Conservation (phyloP, 2,888 invertebrate genomes). For the Hypselothyrea guttata region DNA sequence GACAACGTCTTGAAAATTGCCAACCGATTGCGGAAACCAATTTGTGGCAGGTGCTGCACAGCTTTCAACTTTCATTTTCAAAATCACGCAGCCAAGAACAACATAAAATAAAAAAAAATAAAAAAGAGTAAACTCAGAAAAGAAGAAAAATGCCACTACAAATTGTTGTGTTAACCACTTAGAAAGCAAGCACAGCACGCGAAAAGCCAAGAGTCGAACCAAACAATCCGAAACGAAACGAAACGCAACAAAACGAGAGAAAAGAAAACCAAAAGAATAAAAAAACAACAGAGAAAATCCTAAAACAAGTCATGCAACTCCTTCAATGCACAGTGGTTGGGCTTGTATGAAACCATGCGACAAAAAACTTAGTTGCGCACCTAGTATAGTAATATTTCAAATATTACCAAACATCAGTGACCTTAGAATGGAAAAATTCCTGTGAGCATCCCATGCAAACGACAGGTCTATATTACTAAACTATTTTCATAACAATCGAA, state of each 20-base stretch:
- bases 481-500: too few relatives aligned
- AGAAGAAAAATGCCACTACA: conserved; percentile 33
- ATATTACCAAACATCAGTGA: too few relatives aligned
- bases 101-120: background rate
- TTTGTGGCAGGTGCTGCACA: conserved; percentile 58
- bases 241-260: too few relatives aligned
- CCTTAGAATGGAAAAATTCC: too few relatives aligned
- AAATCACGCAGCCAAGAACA: conserved; percentile 1
- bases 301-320: conserved; percentile 1
- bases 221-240: too few relatives aligned
- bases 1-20: conserved; percentile 50
- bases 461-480: too few relatives aligned
- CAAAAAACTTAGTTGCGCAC: too few relatives aligned
- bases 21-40: conserved; percentile 43
- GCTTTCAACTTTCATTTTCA: conserved; percentile 13
- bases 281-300: too few relatives aligned
- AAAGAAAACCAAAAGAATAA: too few relatives aligned
- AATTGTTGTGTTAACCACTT: conserved; percentile 51
- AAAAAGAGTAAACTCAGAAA: too few relatives aligned
- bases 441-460: too few relatives aligned
- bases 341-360: conserved; percentile 1
- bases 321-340: background rate
- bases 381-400: too few relatives aligned
- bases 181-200: background rate
- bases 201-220: conserved; percentile 15